These are phyloP conservation scores for Rhombomys opimus DNA, from an alignment of 2,113 vertebrate genomes.

Conservation along the genomic window DNA sequence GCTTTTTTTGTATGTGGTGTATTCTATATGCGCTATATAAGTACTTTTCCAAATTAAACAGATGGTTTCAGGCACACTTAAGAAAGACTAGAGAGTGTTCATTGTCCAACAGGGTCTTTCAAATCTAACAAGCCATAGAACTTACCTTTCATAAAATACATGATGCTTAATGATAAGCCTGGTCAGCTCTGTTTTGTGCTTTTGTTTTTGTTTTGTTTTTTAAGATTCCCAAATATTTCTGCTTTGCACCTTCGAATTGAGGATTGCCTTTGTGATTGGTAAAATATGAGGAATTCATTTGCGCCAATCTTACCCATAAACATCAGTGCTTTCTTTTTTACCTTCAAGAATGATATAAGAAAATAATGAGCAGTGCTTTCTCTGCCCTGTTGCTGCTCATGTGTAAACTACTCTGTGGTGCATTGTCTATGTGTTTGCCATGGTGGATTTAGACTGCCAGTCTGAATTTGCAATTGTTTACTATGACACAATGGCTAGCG, in stretches of 20 bases:
- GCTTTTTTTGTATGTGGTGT: conserved; percentile 24
- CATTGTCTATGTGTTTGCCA: background rate
- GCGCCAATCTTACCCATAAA: background rate
- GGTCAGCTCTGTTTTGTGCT: background rate
- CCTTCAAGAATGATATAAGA: background rate
- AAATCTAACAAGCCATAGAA: background rate
- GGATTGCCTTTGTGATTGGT: conserved; percentile 6
- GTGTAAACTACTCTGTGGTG: background rate
- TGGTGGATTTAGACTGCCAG: background rate
- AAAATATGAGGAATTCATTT: conserved; percentile 25
- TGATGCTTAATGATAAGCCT: background rate
- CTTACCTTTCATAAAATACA: background rate
- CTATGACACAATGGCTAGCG: background rate
- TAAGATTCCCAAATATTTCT: background rate
- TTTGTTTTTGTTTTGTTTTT: background rate
- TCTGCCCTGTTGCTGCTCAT: background rate
- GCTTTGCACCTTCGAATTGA: background rate
- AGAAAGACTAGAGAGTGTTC: conserved; percentile 44
- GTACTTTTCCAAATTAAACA: conserved; percentile 48
- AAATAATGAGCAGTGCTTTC: background rate
- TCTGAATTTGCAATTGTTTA: conserved; percentile 8
- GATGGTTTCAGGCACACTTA: conserved; percentile 9
- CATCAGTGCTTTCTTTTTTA: background rate
- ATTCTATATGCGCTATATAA: background rate
- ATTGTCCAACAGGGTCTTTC: conserved; percentile 3